Evolutionary conservation across 2,113 vertebrate genomes (phyloP), one percentile per base, ranked within the genome.

Genomic region (Tringa solitaria): DNA sequence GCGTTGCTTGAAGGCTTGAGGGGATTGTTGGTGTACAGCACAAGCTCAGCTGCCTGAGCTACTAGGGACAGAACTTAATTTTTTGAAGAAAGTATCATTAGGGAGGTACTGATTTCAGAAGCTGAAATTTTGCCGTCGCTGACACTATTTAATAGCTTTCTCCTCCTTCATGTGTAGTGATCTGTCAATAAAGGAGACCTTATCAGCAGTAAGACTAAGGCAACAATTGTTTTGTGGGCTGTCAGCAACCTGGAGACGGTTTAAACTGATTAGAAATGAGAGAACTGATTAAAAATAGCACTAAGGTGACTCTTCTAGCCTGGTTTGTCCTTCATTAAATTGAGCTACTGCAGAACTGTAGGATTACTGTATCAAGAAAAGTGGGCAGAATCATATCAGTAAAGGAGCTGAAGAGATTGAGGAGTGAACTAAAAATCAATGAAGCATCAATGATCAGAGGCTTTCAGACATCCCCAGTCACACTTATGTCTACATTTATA

Each of bases 301-400:
- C 77, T 95, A 91, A 94, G 81, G 81, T 95, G 77, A 91, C 67
- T 80, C 1, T 9, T 86, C 33, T 68, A 65, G 53, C 76, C 65
- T 89, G 48, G 54, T 90, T 95, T 94, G 89, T 78, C 93, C 83
- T 77, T 89, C 89, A 60, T 95, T 95, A 95, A 89, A 89, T 60
- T 92, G 88, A 87, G 48, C 88, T 87, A n/a, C 50, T 82, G 28
- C 48, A 95, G 81, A 75, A 18, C 37, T 95, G n/a, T 43, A 78
- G 64, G 57, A 90, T 93, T 92, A 95, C 93, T 73, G 23, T 67
- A 39, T 84, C 75, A 87, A 80, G 79, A 92, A 84, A 70, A 86
- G 53, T 65, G 48, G 37, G 43, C 50, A 92, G 65, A 92, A 60
- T 12, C 13, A 2, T 72, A 45, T 80, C 72, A 54, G 26, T 63